Evolutionary conservation across 2,888 invertebrate genomes (phyloP).

Genomic region (Pseudanteris insignis): DNA sequence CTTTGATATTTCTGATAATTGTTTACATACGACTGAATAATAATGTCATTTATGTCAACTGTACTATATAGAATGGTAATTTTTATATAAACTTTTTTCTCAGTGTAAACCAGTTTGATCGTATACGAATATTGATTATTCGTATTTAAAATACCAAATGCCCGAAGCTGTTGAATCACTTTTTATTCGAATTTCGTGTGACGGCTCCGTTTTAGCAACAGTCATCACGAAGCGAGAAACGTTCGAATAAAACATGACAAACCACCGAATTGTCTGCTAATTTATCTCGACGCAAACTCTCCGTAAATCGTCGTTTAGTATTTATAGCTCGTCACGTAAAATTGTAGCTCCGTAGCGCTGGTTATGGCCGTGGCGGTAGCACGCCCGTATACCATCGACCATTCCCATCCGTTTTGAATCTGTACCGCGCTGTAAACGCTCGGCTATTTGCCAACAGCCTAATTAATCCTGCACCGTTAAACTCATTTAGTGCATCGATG

Average conservation of each 20-base stretch:
- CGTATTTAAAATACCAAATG: too few species aligned
- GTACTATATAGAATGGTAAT: too few species aligned
- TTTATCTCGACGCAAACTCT: conserved; percentile 29
- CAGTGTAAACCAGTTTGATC: too few species aligned
- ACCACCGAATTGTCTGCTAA: conserved; percentile 34
- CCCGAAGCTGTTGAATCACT: too few species aligned
- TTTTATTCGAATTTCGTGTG: too few species aligned
- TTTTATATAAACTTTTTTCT: too few species aligned
- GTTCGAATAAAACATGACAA: conserved; percentile 27
- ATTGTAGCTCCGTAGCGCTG: conserved; percentile 48
- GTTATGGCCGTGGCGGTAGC: conserved; percentile 47
- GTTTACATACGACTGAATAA: too few species aligned
- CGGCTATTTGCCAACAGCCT: conserved; percentile 61
- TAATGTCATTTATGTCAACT: too few species aligned
- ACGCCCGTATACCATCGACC: conserved; percentile 37
- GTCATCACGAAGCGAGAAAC: conserved; percentile 2
- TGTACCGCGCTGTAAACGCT: conserved; percentile 51
- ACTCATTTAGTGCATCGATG: conserved; percentile 62
- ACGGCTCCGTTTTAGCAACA: too few species aligned
- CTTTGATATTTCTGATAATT: too few species aligned
- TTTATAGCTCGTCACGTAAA: conserved; percentile 47
- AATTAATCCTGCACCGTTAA: conserved; percentile 63
- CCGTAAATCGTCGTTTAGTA: conserved; percentile 46
- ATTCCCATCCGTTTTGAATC: conserved; percentile 51
- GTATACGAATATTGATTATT: too few species aligned